These are phyloP conservation scores for Erebia epiphron DNA, from an alignment of 2,888 invertebrate species.

Conservation along the genomic window DNA sequence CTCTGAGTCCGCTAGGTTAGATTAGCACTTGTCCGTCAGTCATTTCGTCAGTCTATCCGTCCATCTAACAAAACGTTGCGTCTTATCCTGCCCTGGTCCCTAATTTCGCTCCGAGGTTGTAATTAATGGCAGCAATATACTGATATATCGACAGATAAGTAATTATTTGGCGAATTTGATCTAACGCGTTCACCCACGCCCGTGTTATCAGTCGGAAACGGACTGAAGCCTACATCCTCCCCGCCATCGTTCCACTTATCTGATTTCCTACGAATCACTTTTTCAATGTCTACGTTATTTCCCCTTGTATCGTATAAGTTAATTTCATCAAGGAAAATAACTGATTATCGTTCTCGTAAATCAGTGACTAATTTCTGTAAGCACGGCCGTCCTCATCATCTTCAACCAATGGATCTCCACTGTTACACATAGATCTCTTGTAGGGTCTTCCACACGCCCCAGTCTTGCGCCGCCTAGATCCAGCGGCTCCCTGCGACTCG, in stretches of 20 bases:
- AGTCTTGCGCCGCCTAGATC: no score
- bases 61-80: no score
- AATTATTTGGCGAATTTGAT: not conserved
- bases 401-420: no score
- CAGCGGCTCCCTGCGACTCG: no score
- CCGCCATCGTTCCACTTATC: not conserved
- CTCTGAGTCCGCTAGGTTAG: no score
- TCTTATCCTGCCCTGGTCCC: no score
- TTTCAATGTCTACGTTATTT: constrained; percentile 4
- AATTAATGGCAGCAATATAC: not conserved
- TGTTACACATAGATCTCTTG: no score
- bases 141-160: not conserved
- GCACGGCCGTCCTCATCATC: no score
- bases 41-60: no score
- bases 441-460: no score
- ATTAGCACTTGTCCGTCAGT: no score
- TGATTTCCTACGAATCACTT: constrained; percentile 11
- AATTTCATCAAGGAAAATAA: not conserved
- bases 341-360: not conserved
- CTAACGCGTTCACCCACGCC: not conserved
- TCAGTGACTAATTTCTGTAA: not conserved
- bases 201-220: not conserved
- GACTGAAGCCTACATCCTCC: not conserved
- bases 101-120: no score
- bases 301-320: not conserved